These are phyloP conservation scores for Bucco capensis DNA, from an alignment of 2,113 vertebrate genomes.

Conservation along the genomic window DNA sequence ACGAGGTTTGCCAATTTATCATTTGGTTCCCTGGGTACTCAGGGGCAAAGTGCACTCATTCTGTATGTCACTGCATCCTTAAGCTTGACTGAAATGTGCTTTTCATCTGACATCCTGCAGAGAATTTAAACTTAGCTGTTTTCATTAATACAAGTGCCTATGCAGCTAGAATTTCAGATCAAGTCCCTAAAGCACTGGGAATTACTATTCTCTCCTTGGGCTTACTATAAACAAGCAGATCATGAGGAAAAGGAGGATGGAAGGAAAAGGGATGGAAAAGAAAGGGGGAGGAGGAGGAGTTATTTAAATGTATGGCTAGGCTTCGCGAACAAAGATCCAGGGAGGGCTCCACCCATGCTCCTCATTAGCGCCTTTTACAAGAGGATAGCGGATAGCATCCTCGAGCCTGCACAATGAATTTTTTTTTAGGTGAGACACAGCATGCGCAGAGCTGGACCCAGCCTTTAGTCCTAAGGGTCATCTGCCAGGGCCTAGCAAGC, in stretches of 20 bases:
- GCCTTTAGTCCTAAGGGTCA: no score
- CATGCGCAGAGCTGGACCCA: no score
- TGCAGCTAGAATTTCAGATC: conserved; percentile 15
- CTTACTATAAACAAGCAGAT: neutral
- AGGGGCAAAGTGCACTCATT: neutral
- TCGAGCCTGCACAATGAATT: no score
- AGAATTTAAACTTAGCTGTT: neutral
- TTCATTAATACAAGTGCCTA: neutral
- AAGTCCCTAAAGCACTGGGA: neutral
- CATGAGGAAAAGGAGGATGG: neutral
- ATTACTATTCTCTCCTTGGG: neutral
- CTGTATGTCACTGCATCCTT: neutral
- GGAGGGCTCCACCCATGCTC: no score
- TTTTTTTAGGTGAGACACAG: no score
- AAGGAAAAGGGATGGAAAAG: neutral
- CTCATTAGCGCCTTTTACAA: no score
- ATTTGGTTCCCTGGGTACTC: neutral
- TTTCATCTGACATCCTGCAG: neutral
- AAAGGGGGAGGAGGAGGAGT: neutral
- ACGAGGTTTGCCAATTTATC: neutral
- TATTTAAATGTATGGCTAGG: neutral
- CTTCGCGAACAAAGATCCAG: no score
- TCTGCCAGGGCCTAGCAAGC: no score
- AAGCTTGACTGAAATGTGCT: neutral
- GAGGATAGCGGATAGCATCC: no score